Base-by-base conservation (phyloP, 2,888 invertebrate species). In the Mallateleia sp. region DNA sequence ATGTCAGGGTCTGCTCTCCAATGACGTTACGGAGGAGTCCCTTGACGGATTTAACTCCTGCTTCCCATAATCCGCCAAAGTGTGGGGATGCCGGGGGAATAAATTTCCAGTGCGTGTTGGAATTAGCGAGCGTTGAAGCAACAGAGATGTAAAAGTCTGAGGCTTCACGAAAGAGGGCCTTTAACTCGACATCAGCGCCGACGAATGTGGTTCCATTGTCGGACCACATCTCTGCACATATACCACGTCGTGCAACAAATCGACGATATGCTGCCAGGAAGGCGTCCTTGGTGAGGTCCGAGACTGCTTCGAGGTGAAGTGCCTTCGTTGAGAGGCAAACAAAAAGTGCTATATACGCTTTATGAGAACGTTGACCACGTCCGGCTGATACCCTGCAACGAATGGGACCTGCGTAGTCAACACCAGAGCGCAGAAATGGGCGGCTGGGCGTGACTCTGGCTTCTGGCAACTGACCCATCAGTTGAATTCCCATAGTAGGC, bases 181-280 rank as follows among this genome's bases (percentile, higher is more conserved):
- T 45, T 8, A 64, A 25, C 14, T 22, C 25, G 3, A 25, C 6
- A 18, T 64, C 47, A 4, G 66, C 66, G 0, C 47, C 66, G 4
- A 47, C 47, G 24, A 66, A 66, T 11, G 66, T 66, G 5, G 47
- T 66, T 9, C 66, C 66, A 45, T 66, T 66, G 47, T 66, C 66
- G 1, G 47, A 66, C 7, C 7, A 18, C 18, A 66, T 25, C 18
- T 47, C 47, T 9, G 28, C 3, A 14, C 28, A 28, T 2, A 28
- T 9, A 2, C 47, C 47, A 8, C 66, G n/a, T n/a, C 47, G 66
- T 5, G 47, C 28, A 42, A 28, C 24, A 20, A 66, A 66, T 2
- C 66, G n/a, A 25, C 47, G 47, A 18, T 47, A 66, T 2, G 66
- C 66, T 2, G 47, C 66, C 47, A 66, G n/a, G 42, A 66, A 66